Percentiles rank a stretch among this genome's conserved stretches.
phyloP scores from a whole-genome alignment of 1,140 invertebrate species.

The Drosophila pachea region DNA sequence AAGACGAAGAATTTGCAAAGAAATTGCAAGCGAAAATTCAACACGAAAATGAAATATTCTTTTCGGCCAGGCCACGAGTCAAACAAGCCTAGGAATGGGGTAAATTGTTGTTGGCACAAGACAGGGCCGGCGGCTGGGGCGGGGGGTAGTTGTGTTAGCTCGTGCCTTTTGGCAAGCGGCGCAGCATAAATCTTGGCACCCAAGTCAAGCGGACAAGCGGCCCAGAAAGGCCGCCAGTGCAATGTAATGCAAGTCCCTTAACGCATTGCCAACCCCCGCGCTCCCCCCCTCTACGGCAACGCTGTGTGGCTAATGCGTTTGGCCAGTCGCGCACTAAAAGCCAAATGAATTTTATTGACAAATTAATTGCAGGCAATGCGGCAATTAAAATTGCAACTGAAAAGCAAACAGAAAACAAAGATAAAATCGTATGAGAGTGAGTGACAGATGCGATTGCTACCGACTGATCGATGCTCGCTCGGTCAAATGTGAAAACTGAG shows the following conservation, averaged over 20 bases:
- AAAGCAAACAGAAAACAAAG: slow-evolving; percentile 35
- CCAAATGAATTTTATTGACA: slow-evolving; percentile 77
- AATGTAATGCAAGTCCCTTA: slow-evolving; percentile 33
- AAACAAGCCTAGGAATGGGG: slow-evolving; percentile 28
- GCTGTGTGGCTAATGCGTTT: slow-evolving; percentile 26
- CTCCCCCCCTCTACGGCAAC: no score
- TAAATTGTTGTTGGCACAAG: background rate
- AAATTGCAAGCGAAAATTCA: slow-evolving; percentile 32
- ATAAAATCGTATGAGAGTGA: background rate
- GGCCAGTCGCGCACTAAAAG: slow-evolving; percentile 59
- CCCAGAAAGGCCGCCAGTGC: slow-evolving; percentile 36
- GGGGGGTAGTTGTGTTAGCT: background rate
- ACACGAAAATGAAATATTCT: slow-evolving; percentile 65
- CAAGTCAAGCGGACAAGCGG: slow-evolving; percentile 20
- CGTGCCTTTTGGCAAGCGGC: slow-evolving; percentile 50
- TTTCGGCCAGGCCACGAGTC: slow-evolving; percentile 60
- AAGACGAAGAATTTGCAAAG: slow-evolving; percentile 18
- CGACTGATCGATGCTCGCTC: no score
- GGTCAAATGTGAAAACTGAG: no score
- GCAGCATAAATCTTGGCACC: slow-evolving; percentile 66
- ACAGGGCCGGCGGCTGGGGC: background rate
- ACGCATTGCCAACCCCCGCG: background rate
- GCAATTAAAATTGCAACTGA: slow-evolving; percentile 71
- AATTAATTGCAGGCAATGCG: slow-evolving; percentile 73
- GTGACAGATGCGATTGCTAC: no score